Conservation (phyloP, 35 echinoderm and acorn worm species). For the Heliocidaris erythrogramma region DNA sequence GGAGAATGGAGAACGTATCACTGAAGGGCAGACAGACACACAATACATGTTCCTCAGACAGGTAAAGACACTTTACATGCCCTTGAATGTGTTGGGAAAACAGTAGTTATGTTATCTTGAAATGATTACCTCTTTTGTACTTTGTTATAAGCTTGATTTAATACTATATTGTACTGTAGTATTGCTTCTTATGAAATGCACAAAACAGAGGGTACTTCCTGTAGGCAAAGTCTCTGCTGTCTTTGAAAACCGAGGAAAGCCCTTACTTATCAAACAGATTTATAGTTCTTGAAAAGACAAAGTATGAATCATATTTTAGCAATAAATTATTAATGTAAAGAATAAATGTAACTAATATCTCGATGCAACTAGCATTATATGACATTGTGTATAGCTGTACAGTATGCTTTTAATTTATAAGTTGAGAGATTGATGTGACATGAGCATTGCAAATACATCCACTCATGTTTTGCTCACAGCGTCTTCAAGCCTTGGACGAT, state of each 20-base stretch:
- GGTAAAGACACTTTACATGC: constrained; percentile 50
- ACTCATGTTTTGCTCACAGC: constrained; percentile 47
- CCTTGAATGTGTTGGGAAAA: background rate
- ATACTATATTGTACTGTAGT: too few species aligned
- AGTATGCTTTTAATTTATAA: background rate
- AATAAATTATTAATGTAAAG: too few species aligned
- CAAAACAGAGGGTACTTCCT: too few species aligned
- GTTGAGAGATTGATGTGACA: background rate
- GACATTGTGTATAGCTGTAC: background rate
- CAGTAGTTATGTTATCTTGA: background rate
- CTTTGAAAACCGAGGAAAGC: too few species aligned
- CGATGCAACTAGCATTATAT: too few species aligned
- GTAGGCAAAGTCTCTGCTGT: too few species aligned
- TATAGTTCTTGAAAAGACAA: too few species aligned
- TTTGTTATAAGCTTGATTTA: too few species aligned
- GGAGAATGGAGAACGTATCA: constrained; percentile 91
- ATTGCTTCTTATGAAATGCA: too few species aligned
- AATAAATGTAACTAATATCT: too few species aligned
- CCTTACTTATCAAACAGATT: too few species aligned
- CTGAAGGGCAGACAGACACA: constrained; percentile 96
- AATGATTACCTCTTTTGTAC: background rate
- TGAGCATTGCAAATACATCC: background rate
- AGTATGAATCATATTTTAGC: too few species aligned
- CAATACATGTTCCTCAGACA: constrained; percentile 99
- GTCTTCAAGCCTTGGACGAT: constrained; percentile 96